phyloP scores from a whole-genome alignment of 2,888 invertebrate genomes.

The Andrena minutula region DNA sequence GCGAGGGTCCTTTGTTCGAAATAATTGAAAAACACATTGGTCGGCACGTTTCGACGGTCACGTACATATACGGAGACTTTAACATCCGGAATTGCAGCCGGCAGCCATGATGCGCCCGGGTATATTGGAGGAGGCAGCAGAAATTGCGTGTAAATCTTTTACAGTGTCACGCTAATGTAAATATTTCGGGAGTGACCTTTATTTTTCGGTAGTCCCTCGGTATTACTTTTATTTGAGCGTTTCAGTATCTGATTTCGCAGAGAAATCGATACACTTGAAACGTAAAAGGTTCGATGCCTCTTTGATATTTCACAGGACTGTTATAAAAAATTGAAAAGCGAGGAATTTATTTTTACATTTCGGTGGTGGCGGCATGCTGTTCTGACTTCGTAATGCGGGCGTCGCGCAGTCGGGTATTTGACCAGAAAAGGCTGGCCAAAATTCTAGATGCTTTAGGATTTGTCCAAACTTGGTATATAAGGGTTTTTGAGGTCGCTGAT shows the following conservation, averaged over 20 bases:
- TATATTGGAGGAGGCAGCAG: constrained; percentile 17
- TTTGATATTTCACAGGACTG: neutral
- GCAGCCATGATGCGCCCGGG: constrained; percentile 3
- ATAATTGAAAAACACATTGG: constrained; percentile 57
- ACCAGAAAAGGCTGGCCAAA: too few species aligned
- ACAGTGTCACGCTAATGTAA: constrained; percentile 3
- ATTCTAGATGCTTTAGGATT: too few species aligned
- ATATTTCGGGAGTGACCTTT: neutral
- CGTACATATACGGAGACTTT: constrained; percentile 49
- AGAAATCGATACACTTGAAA: too few species aligned
- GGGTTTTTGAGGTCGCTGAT: too few species aligned
- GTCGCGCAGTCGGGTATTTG: too few species aligned
- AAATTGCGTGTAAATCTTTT: constrained; percentile 38
- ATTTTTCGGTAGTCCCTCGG: neutral
- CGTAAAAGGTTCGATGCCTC: neutral
- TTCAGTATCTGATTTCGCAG: too few species aligned
- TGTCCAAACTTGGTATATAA: too few species aligned
- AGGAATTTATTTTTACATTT: neutral
- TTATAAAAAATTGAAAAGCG: neutral
- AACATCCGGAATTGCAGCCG: constrained; percentile 40
- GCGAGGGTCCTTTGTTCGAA: constrained; percentile 23
- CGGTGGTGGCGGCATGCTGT: neutral
- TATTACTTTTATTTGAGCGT: too few species aligned
- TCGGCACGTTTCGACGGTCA: constrained; percentile 44
- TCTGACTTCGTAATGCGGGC: neutral